Evolutionary conservation across 1,140 invertebrate species (phyloP).

Genomic region (Cataglyphis hispanica): DNA sequence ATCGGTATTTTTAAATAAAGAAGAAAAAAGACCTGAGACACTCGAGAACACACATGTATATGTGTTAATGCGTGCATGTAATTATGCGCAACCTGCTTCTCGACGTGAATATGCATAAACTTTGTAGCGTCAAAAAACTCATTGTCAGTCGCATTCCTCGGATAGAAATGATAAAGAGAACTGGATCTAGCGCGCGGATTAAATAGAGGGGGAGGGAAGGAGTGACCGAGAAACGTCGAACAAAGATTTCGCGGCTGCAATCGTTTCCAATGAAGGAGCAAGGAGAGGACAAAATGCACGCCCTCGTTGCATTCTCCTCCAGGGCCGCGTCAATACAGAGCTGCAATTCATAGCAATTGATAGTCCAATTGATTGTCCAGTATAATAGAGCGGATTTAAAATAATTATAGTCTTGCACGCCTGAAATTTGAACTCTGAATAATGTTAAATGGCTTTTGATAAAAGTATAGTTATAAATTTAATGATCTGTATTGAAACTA

Average conservation of each 20-base stretch:
- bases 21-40: background rate
- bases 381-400: background rate
- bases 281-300: constrained; percentile 46
- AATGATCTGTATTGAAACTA: background rate
- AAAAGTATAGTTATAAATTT: background rate
- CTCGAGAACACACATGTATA: background rate
- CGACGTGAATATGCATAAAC: background rate
- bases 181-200: constrained; percentile 13
- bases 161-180: constrained; percentile 44
- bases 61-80: background rate
- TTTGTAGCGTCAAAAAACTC: constrained; percentile 30
- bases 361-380: background rate
- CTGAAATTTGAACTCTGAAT: background rate
- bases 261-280: constrained; percentile 46
- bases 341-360: constrained; percentile 9
- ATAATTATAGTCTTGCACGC: background rate
- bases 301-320: constrained; percentile 48
- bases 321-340: constrained; percentile 39
- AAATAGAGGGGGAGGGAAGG: background rate
- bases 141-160: constrained; percentile 24
- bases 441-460: background rate
- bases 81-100: constrained; percentile 49
- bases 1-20: background rate
- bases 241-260: constrained; percentile 54
- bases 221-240: background rate